These are phyloP conservation scores for Calyptomena viridis DNA, from an alignment of 2,113 vertebrate species.

Conservation along the genomic window DNA sequence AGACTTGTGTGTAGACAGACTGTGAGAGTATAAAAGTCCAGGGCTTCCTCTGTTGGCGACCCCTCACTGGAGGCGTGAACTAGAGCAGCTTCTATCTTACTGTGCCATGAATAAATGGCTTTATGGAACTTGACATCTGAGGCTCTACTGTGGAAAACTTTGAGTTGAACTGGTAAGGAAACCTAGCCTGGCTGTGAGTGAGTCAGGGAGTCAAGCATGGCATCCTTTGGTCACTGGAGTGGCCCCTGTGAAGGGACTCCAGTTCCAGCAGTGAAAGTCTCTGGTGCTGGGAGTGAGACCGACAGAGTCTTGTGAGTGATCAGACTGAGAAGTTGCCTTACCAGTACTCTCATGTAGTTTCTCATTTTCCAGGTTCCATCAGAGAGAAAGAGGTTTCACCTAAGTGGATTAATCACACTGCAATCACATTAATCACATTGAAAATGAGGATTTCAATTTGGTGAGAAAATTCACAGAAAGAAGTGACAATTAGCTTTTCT, in stretches of 20 bases:
- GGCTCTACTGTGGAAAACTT: not conserved
- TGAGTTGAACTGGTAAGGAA: fast-evolving
- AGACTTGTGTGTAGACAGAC: fast-evolving
- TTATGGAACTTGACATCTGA: not conserved
- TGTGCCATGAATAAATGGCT: fast-evolving
- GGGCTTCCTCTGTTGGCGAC: not conserved
- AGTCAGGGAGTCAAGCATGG: not conserved
- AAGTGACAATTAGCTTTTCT: not conserved
- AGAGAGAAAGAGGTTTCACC: not conserved
- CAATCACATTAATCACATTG: not conserved
- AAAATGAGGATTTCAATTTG: not conserved
- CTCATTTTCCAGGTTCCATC: not conserved
- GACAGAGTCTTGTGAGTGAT: not conserved
- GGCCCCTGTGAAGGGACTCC: not conserved
- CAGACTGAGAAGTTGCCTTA: not conserved
- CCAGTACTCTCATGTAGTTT: not conserved
- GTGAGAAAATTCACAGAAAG: not conserved
- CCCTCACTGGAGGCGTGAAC: not conserved
- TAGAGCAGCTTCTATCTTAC: not conserved
- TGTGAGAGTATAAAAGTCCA: not conserved
- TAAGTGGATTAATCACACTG: not conserved
- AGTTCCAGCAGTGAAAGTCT: not conserved
- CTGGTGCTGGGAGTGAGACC: not conserved
- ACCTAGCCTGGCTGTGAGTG: not conserved
- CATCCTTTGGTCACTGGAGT: not conserved